Base-by-base conservation (phyloP, 2,797 vertebrate species). In the Ceryle rudis region DNA sequence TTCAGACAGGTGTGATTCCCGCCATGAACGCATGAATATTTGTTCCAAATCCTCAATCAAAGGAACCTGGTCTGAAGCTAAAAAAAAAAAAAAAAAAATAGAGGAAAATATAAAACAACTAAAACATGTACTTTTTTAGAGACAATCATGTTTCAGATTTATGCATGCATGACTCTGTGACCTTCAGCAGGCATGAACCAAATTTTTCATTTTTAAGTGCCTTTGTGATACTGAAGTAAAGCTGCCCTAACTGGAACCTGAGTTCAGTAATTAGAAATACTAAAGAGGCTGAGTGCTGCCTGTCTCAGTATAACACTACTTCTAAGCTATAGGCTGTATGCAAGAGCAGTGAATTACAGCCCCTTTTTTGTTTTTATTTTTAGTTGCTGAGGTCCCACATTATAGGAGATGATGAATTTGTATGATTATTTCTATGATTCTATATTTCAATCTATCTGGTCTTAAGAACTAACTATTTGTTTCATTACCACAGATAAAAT, bases 11-110 rank as follows among this genome's bases (percentile, higher is more conserved):
- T 99, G 99, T 0, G 99, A 99, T 79, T 99, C 99, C 2, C 99
- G 98, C 99, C 99, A 99, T 0, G 99, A 99, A 83, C 99, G 99
- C 99, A 99, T 99, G 96, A 99, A 99, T 95, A 99, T 99, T 96
- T 99, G 99, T 96, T 99, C 99, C 98, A 99, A 96, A 94, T 99
- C 99, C 95, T 99, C 99, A 90, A 99, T 99, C 92, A 99, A 97
- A 11, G 99, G 99, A 29, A 99, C 98, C 97, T 99, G 99, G 96
- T 99, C 99, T 0, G 99, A 98, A n/a, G 98, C 99, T 99, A 84
- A 88, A 65, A 79, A 83, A 88, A 11, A 89, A 9, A 20, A 54
- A 31, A 54, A 31, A 19, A 31, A 31, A 11, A 11, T 6, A 60
- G 11, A 79, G 16, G 19, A 37, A 73, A 86, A 10, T 10, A 42